phyloP scores from a whole-genome alignment of 1,140 invertebrate genomes.

The Trigoniulus corallinus region DNA sequence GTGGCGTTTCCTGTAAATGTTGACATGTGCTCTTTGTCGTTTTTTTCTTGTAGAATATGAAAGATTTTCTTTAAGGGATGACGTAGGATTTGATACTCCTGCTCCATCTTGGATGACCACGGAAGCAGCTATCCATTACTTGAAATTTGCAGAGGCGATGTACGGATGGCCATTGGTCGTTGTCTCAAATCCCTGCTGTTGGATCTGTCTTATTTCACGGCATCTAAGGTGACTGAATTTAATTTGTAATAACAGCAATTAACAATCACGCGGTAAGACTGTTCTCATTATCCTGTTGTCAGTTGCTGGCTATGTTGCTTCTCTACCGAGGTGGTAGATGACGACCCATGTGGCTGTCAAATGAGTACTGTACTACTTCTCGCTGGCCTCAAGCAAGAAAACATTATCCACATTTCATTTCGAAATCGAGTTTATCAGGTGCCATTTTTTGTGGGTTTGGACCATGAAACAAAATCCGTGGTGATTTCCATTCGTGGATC shows the following conservation, averaged over 20 bases:
- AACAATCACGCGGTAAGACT: slow-evolving; percentile 4
- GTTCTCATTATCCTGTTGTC: slow-evolving; percentile 11
- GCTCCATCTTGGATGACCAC: slow-evolving; percentile 52
- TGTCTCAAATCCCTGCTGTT: slow-evolving; percentile 51
- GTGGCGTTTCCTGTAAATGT: background rate
- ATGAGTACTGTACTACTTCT: slow-evolving; percentile 62
- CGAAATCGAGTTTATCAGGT: slow-evolving; percentile 72
- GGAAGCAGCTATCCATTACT: slow-evolving; percentile 51
- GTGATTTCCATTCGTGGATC: slow-evolving; percentile 75
- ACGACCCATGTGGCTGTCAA: slow-evolving; percentile 81
- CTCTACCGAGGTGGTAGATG: slow-evolving; percentile 43
- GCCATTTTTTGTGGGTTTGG: slow-evolving; percentile 71
- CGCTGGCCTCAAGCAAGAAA: slow-evolving; percentile 50
- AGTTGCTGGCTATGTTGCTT: slow-evolving; percentile 11
- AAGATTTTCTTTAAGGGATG: too few relatives aligned
- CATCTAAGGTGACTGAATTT: slow-evolving; percentile 42
- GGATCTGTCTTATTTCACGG: slow-evolving; percentile 49
- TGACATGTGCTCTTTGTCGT: background rate
- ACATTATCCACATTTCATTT: slow-evolving; percentile 73
- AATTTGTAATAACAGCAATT: too few relatives aligned
- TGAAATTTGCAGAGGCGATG: slow-evolving; percentile 59
- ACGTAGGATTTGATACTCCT: slow-evolving; percentile 12
- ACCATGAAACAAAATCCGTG: slow-evolving; percentile 61
- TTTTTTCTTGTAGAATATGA: too few relatives aligned
- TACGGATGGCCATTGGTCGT: slow-evolving; percentile 83